Conservation (phyloP, 2,888 invertebrate genomes). For the Rambutsinella grinnellia region DNA sequence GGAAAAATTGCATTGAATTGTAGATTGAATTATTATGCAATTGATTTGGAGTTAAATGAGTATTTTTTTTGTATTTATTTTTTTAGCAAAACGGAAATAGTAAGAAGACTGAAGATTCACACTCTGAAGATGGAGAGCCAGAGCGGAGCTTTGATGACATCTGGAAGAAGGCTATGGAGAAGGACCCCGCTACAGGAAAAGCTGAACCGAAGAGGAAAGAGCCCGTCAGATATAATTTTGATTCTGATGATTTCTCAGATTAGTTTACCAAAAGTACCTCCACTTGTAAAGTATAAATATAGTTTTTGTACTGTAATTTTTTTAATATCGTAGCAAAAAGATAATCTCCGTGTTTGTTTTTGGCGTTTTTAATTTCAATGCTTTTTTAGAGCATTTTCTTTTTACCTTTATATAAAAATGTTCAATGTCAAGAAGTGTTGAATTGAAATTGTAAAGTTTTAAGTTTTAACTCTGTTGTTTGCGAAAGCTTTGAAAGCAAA, state of each 20-base stretch:
- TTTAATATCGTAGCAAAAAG: too few species aligned
- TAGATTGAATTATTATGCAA: not conserved
- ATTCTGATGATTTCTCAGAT: slow-evolving; percentile 47
- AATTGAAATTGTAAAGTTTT: too few species aligned
- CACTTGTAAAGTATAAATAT: too few species aligned
- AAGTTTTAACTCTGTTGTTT: too few species aligned
- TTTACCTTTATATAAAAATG: too few species aligned
- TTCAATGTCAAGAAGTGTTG: too few species aligned
- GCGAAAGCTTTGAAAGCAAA: too few species aligned
- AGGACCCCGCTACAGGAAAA: slow-evolving; percentile 2
- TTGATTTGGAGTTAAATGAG: not conserved
- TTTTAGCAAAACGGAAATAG: slow-evolving; percentile 37
- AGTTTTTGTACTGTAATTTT: too few species aligned
- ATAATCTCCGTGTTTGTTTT: too few species aligned
- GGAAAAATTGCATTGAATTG: not conserved
- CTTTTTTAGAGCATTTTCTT: too few species aligned
- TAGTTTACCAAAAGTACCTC: too few species aligned
- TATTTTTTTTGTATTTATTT: not conserved
- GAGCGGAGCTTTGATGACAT: slow-evolving; percentile 25
- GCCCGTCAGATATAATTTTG: slow-evolving; percentile 53
- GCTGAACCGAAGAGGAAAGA: slow-evolving; percentile 16
- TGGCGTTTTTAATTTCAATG: too few species aligned
- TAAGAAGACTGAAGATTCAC: slow-evolving; percentile 29
- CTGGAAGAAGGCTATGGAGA: slow-evolving; percentile 34
- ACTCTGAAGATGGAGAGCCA: not conserved